These are phyloP conservation scores for Carettochelys insculpta DNA, from an alignment of 2,113 vertebrate species.

Conservation along the genomic window DNA sequence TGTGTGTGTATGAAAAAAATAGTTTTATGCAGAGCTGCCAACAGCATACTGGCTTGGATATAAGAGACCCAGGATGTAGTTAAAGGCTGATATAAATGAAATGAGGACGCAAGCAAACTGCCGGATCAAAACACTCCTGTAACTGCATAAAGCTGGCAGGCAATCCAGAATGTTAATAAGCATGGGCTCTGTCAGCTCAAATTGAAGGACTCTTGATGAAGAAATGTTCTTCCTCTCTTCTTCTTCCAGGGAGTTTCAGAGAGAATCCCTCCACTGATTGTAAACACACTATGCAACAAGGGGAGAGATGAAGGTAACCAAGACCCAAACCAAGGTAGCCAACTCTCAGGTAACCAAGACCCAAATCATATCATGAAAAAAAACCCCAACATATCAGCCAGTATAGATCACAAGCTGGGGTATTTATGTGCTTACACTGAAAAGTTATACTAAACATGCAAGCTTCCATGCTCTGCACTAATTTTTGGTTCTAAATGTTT, in stretches of 20 bases:
- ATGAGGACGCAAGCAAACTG: neutral
- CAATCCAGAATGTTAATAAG: neutral
- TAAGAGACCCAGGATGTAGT: neutral
- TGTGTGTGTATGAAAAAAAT: neutral
- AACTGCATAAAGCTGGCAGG: neutral
- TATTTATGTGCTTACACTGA: neutral
- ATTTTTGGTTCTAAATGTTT: neutral
- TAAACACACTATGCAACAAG: neutral
- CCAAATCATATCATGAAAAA: neutral
- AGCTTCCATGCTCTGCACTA: neutral
- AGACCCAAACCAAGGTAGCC: rapidly evolving
- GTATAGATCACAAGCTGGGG: neutral
- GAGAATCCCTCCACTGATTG: rapidly evolving
- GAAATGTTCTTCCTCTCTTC: too few species aligned
- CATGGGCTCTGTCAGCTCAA: neutral
- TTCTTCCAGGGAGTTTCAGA: rapidly evolving
- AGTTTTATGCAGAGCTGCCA: neutral
- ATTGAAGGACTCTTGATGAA: neutral
- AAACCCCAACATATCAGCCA: neutral
- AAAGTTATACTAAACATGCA: neutral
- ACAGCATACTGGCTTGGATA: neutral
- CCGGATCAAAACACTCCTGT: neutral
- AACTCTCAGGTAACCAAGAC: neutral
- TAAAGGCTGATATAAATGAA: neutral
- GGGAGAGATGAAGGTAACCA: neutral